These are phyloP conservation scores for Gymnoscelis rufifasciata DNA, from an alignment of 2,888 invertebrate genomes.

Conservation along the genomic window DNA sequence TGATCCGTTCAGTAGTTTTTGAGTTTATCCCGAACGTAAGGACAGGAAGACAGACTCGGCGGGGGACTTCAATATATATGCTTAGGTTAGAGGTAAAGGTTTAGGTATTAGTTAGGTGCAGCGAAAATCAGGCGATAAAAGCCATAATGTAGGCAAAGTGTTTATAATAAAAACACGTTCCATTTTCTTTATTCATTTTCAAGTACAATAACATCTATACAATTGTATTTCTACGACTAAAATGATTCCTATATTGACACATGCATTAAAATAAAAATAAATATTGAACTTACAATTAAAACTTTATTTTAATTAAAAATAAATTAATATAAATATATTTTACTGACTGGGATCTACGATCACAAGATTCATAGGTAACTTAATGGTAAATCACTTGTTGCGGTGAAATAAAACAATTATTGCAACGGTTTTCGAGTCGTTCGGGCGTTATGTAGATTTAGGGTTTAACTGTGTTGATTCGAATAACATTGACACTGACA, in stretches of 20 bases:
- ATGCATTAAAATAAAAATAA: slow-evolving; percentile 59
- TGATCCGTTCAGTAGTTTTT: no score
- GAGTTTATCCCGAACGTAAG: no score
- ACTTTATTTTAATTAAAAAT: slow-evolving; percentile 18
- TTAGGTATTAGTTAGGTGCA: background rate
- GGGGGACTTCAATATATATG: no score
- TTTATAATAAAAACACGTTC: slow-evolving; percentile 39
- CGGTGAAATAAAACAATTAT: background rate
- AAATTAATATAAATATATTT: slow-evolving; percentile 36
- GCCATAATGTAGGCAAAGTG: background rate
- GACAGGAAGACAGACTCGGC: no score
- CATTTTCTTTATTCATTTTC: slow-evolving; percentile 68
- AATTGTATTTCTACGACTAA: slow-evolving; percentile 73
- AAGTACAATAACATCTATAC: slow-evolving; percentile 80
- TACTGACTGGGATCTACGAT: slow-evolving; percentile 40
- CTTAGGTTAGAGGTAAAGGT: no score
- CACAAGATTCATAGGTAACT: slow-evolving; percentile 37
- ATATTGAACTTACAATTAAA: slow-evolving; percentile 21
- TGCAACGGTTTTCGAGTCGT: background rate
- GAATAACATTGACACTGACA: no score
- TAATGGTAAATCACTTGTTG: slow-evolving; percentile 7
- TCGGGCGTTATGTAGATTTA: no score
- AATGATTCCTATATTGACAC: slow-evolving; percentile 67
- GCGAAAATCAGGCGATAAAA: background rate
- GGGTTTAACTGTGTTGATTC: no score